Evolutionary conservation across 2,888 invertebrate genomes (phyloP).

Genomic region (Drosophila stalkeri): DNA sequence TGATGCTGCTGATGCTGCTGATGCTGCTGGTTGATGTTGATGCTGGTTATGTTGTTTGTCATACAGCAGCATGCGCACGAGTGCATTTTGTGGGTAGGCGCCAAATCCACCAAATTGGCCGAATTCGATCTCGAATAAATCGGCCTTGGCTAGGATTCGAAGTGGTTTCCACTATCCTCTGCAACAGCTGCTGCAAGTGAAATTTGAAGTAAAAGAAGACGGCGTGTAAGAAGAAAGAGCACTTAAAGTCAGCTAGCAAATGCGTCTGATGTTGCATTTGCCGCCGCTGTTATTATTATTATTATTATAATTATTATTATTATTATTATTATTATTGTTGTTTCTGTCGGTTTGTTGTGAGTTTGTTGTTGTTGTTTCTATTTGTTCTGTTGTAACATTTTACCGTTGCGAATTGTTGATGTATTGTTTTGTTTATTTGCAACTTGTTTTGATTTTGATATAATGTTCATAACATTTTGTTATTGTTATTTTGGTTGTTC

Average conservation of each 20-base stretch:
- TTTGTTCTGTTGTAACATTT: conserved; percentile 33
- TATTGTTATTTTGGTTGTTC: conserved; percentile 15
- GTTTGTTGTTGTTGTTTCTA: conserved; percentile 7
- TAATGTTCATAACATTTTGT: conserved; percentile 26
- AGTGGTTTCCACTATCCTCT: conserved; percentile 1
- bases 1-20: conserved; percentile 26
- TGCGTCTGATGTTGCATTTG: conserved; percentile 40
- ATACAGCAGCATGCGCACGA: conserved; percentile 75
- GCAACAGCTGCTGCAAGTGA: conserved; percentile 24
- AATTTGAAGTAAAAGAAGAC: conserved; percentile 31
- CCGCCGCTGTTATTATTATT: conserved; percentile 13
- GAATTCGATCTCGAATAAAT: conserved; percentile 37
- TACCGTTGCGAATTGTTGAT: conserved; percentile 10
- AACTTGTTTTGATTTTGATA: conserved; percentile 8
- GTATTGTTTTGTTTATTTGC: conserved; percentile 13
- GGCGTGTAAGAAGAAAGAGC: conserved; percentile 27
- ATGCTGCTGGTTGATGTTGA: conserved; percentile 20
- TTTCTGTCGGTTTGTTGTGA: conserved; percentile 13
- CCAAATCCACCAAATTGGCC: conserved; percentile 66
- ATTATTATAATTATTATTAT: no score
- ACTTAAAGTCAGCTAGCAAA: conserved; percentile 37
- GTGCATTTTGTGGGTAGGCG: conserved; percentile 81
- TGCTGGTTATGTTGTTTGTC: conserved; percentile 53
- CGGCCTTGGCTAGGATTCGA: conserved; percentile 60
- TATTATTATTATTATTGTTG: background rate